Conservation (phyloP, 2,797 vertebrate species). For the Lepus oiostolus region DNA sequence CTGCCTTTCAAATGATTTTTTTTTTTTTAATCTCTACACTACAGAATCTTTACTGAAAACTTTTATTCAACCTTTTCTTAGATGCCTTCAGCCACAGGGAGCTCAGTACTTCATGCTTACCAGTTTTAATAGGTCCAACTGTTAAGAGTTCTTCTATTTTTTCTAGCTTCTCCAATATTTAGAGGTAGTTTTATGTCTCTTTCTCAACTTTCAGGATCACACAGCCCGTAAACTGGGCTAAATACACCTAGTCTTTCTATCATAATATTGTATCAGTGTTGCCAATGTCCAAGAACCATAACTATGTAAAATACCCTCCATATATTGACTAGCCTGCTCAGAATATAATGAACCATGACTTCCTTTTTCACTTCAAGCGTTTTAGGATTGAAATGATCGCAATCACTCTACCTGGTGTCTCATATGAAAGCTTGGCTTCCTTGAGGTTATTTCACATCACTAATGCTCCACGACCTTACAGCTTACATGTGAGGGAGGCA, state of each 20-base stretch:
- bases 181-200: constrained; percentile 10
- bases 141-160: neutral
- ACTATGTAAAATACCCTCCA: neutral
- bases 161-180: constrained; percentile 1
- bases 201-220: neutral
- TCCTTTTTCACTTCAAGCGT: constrained; percentile 20
- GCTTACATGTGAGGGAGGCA: neutral
- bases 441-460: neutral
- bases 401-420: neutral
- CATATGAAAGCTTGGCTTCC: constrained; percentile 4
- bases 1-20: too few relatives aligned
- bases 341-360: neutral
- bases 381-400: constrained; percentile 18
- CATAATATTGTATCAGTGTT: neutral
- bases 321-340: neutral
- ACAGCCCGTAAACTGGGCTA: neutral
- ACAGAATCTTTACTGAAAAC: neutral
- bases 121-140: constrained; percentile 26
- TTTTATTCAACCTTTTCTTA: constrained; percentile 16
- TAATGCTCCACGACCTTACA: neutral
- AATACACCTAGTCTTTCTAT: neutral
- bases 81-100: neutral
- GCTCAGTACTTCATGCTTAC: neutral
- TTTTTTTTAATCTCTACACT: neutral
- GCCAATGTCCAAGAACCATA: neutral